Conservation (phyloP, 2,797 vertebrate species). For the Cynodonichthys magdalenae region DNA sequence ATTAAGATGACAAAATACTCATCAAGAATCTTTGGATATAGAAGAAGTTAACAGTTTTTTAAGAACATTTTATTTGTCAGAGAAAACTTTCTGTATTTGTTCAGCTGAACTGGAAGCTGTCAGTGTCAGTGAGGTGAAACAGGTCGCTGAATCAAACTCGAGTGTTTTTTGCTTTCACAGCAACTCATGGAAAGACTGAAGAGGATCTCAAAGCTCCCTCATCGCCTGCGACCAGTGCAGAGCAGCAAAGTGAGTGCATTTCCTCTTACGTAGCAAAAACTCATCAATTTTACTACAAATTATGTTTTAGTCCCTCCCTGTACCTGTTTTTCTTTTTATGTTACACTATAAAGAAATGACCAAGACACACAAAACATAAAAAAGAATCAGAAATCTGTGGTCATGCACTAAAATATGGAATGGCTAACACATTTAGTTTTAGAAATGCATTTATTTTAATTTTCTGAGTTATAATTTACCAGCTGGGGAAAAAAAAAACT, state of each 20-base stretch:
- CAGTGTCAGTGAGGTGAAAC: conserved; percentile 31
- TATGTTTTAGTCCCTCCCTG: too few species aligned
- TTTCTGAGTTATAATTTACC: too few species aligned
- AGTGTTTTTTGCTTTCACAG: conserved; percentile 71
- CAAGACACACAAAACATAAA: neutral
- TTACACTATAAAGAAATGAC: too few species aligned
- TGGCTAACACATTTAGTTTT: too few species aligned
- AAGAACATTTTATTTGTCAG: conserved; percentile 9
- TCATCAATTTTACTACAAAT: neutral
- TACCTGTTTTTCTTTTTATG: too few species aligned
- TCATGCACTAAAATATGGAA: too few species aligned
- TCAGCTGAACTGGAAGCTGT: conserved; percentile 17
- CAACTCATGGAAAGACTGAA: conserved; percentile 92
- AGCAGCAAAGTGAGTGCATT: conserved; percentile 88
- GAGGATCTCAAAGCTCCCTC: conserved; percentile 88
- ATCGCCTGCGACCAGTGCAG: conserved; percentile 86
- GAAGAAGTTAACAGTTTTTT: conserved; percentile 2
- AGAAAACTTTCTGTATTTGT: conserved; percentile 9
- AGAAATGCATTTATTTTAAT: too few species aligned
- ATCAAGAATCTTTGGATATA: neutral
- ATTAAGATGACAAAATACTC: neutral
- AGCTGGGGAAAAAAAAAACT: too few species aligned
- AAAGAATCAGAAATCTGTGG: neutral
- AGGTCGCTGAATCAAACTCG: conserved; percentile 44
- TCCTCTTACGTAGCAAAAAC: too few species aligned